Evolutionary conservation across 2,797 vertebrate species (phyloP).

Genomic region (Microctenopoma lineatum): DNA sequence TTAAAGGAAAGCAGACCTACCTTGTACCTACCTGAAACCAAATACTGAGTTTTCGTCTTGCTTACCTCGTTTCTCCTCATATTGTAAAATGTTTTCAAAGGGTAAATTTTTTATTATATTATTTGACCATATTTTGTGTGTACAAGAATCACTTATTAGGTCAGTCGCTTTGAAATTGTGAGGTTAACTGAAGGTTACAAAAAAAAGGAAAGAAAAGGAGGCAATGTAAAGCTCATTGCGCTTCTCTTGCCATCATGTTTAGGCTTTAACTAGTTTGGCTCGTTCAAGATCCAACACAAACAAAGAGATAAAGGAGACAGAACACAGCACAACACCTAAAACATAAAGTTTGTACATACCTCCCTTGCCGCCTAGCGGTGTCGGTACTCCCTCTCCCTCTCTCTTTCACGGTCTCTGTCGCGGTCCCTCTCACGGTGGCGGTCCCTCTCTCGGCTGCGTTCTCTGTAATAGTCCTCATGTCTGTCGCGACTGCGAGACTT

Average conservation of each 20-base stretch:
- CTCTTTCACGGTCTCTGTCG: conserved; percentile 93
- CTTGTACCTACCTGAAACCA: conserved; percentile 69
- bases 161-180: neutral
- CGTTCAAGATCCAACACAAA: conserved; percentile 21
- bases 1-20: conserved; percentile 60
- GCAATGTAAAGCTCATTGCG: conserved; percentile 16
- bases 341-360: conserved; percentile 48
- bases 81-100: too few relatives aligned
- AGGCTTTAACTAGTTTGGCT: conserved; percentile 2
- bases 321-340: neutral
- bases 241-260: conserved; percentile 15
- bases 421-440: conserved; percentile 95
- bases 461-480: conserved; percentile 97
- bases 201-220: neutral
- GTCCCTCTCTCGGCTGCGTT: conserved; percentile 96
- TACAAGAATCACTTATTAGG: neutral
- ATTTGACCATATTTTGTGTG: neutral
- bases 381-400: conserved; percentile 95
- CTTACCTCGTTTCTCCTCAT: conserved; percentile 23
- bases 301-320: conserved; percentile 10
- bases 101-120: neutral
- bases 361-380: conserved; percentile 87
- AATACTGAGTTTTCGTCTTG: conserved; percentile 32
- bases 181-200: neutral
- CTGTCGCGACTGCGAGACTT: conserved; percentile 98